These are phyloP conservation scores for Cladopsammia gracilis DNA, from an alignment of 64 coral and sea anemone species.

Conservation along the genomic window DNA sequence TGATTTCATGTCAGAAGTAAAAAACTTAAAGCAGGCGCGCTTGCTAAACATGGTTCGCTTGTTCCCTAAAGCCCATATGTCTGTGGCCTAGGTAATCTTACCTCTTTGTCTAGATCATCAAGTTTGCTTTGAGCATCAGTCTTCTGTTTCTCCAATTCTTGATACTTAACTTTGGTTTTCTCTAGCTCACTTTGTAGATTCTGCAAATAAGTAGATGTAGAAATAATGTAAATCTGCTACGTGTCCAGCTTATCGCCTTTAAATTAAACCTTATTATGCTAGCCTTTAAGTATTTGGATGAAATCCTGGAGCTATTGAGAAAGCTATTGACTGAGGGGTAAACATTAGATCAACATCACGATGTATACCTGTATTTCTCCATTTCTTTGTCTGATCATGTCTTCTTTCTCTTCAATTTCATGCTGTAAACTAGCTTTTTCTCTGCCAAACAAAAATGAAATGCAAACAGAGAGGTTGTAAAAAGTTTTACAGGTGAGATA, in stretches of 20 bases:
- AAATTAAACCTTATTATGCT: too few species aligned
- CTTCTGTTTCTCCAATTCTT: slow-evolving; percentile 90
- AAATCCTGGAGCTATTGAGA: too few species aligned
- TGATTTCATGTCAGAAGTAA: too few species aligned
- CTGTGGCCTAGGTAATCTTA: neutral
- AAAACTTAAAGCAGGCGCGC: too few species aligned
- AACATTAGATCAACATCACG: neutral
- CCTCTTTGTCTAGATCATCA: slow-evolving; percentile 97
- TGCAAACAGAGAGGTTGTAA: too few species aligned
- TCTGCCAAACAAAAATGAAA: slow-evolving; percentile 36
- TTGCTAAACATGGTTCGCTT: too few species aligned
- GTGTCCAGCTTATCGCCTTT: too few species aligned
- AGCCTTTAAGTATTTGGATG: too few species aligned
- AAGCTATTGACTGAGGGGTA: too few species aligned
- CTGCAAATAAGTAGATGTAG: slow-evolving; percentile 35
- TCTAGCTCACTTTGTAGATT: slow-evolving; percentile 92
- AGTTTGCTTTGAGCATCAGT: slow-evolving; percentile 87
- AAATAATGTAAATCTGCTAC: neutral
- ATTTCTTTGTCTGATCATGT: slow-evolving; percentile 93
- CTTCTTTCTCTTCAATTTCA: slow-evolving; percentile 97
- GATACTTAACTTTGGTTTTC: slow-evolving; percentile 89
- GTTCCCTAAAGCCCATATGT: too few species aligned
- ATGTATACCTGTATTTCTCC: slow-evolving; percentile 91
- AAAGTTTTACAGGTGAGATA: neutral
- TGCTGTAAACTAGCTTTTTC: slow-evolving; percentile 92